A percentile compares a stretch with the other conserved stretches of the same genome.
phyloP scores from a whole-genome alignment of 2,797 vertebrate genomes.

The Acridotheres tristis region DNA sequence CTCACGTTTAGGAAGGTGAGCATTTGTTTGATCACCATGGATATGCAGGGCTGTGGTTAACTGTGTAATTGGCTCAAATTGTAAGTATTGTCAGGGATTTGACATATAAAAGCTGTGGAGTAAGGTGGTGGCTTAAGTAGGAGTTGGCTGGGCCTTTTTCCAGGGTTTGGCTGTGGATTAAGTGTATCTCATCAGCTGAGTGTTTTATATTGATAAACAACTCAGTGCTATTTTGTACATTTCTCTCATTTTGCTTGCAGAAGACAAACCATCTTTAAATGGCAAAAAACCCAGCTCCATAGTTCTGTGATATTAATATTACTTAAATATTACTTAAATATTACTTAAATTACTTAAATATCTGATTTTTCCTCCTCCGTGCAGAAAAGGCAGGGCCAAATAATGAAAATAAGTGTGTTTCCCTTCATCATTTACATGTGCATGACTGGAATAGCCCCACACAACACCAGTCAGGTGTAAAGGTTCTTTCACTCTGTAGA shows the following conservation, averaged over 20 bases:
- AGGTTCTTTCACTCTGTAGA: background rate
- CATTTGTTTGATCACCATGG: background rate
- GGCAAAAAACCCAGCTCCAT: background rate
- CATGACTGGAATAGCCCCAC: background rate
- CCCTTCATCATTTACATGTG: background rate
- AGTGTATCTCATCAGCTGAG: background rate
- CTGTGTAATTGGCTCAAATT: background rate
- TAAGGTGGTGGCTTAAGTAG: background rate
- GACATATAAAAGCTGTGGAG: background rate
- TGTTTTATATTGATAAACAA: background rate
- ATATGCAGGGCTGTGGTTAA: background rate
- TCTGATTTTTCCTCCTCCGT: background rate
- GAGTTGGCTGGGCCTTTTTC: background rate
- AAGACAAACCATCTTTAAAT: background rate
- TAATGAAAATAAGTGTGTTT: background rate
- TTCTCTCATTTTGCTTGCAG: background rate
- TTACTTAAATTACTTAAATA: background rate
- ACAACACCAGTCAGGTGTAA: background rate
- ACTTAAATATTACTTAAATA: background rate
- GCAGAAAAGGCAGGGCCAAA: background rate
- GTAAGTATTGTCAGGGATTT: background rate
- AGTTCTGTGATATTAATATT: background rate
- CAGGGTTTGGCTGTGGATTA: background rate
- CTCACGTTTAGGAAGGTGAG: background rate
- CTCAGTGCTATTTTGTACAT: background rate